Conservation (phyloP, 92 coral and sea anemone genomes). For the Actinernus sp. region DNA sequence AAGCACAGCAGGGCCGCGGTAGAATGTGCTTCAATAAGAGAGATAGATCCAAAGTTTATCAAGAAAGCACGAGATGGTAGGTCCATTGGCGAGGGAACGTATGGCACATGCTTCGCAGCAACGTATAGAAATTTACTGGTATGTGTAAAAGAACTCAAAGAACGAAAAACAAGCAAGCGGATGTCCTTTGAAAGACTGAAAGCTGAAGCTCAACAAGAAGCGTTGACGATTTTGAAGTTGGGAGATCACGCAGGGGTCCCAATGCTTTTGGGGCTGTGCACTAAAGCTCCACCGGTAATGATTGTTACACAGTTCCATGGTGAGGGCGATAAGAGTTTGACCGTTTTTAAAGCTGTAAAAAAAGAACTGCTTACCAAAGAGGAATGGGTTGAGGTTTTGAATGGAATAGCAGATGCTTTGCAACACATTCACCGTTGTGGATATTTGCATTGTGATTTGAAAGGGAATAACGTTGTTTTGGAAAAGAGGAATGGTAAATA, state of each 20-base stretch:
- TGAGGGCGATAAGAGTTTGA: neutral
- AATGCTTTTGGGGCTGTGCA: neutral
- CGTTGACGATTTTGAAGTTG: neutral
- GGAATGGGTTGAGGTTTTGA: neutral
- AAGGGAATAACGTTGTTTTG: neutral
- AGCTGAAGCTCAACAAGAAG: neutral
- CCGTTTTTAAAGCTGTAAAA: neutral
- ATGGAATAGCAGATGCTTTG: neutral
- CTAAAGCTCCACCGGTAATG: neutral
- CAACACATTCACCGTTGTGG: neutral
- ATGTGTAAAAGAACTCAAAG: neutral
- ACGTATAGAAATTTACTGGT: neutral
- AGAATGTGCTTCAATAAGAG: no score
- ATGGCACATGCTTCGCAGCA: neutral
- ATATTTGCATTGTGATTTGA: neutral
- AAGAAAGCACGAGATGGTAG: no score
- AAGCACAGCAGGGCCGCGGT: no score
- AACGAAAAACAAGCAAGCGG: neutral
- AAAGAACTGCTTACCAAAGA: neutral
- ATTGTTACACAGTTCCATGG: neutral
- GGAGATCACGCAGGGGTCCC: constrained; percentile 1
- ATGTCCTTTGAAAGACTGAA: neutral
- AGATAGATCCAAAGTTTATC: no score
- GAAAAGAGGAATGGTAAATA: neutral
- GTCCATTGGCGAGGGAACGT: neutral